Percentiles rank a stretch among this genome's conserved stretches.
phyloP scores from a whole-genome alignment of 2,797 vertebrate genomes.

The Emys orbicularis region DNA sequence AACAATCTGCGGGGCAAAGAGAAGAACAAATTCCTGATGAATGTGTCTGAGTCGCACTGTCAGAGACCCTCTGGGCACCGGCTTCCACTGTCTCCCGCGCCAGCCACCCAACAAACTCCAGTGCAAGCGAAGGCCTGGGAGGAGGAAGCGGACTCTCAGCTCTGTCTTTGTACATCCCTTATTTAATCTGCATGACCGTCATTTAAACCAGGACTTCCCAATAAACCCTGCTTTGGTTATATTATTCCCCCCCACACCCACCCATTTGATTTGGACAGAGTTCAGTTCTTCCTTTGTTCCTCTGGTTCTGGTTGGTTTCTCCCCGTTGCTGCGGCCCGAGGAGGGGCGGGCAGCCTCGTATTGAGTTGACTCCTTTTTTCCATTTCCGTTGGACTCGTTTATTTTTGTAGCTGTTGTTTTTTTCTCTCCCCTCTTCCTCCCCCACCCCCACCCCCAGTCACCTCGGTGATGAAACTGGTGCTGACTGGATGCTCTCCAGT shows the following conservation, averaged over 20 bases:
- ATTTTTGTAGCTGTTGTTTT: constrained; percentile 25
- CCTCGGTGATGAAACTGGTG: constrained; percentile 72
- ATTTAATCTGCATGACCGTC: constrained; percentile 42
- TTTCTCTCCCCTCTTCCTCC: not conserved
- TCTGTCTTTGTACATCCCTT: constrained; percentile 36
- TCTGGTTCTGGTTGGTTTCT: constrained; percentile 39
- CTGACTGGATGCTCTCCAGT: constrained; percentile 75
- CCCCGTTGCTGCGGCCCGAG: not conserved
- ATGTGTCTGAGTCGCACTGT: accelerated
- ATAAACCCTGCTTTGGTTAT: constrained; percentile 67
- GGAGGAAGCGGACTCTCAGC: not conserved
- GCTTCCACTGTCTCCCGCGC: not conserved
- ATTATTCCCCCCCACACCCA: constrained; percentile 49
- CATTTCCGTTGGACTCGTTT: constrained; percentile 27
- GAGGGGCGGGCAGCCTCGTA: not conserved
- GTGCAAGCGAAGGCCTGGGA: not conserved
- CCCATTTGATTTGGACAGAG: constrained; percentile 30
- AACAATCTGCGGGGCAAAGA: constrained; percentile 27
- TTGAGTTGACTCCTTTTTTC: constrained; percentile 9
- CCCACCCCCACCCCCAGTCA: constrained; percentile 4
- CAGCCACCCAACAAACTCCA: not conserved
- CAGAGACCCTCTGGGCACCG: not conserved
- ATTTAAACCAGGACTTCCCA: constrained; percentile 55
- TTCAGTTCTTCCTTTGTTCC: constrained; percentile 53
- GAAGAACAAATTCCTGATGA: not conserved